These are phyloP conservation scores for Andrena trimmerana DNA, from an alignment of 2,888 invertebrate genomes.

Conservation along the genomic window DNA sequence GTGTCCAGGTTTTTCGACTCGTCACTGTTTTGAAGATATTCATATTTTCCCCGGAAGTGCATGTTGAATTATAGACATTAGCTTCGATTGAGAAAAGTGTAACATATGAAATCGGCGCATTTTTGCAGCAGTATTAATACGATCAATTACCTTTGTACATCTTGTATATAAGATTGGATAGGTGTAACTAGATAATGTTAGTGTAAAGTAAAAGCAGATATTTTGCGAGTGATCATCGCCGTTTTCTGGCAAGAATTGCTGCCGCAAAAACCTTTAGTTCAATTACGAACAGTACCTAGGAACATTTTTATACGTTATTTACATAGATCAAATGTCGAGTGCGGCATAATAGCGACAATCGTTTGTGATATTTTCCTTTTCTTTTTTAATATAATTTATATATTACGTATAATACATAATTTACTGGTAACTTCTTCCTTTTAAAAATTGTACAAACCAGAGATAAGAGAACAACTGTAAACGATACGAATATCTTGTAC, in stretches of 20 bases:
- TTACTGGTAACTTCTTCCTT: constrained; percentile 40
- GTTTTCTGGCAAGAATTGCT: constrained; percentile 27
- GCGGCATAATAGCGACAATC: constrained; percentile 36
- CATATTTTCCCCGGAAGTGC: not conserved
- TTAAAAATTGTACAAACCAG: constrained; percentile 47
- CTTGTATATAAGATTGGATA: constrained; percentile 76
- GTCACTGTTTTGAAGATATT: not conserved
- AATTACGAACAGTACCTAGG: constrained; percentile 27
- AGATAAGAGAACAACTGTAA: constrained; percentile 23
- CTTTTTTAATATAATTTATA: constrained; percentile 44
- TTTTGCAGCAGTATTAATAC: constrained; percentile 77
- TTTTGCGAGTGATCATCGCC: constrained; percentile 18
- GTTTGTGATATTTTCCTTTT: constrained; percentile 64
- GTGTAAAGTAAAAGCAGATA: constrained; percentile 37
- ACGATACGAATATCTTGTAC: constrained; percentile 35
- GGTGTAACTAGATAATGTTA: constrained; percentile 52
- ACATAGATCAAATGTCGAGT: constrained; percentile 25
- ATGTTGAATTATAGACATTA: not conserved
- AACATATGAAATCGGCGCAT: constrained; percentile 29
- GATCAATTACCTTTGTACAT: constrained; percentile 77
- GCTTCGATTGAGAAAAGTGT: not conserved
- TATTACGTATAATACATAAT: constrained; percentile 47
- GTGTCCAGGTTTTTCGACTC: not conserved
- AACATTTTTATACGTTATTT: constrained; percentile 49
- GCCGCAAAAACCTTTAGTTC: constrained; percentile 37